Conservation (phyloP, 2,113 vertebrate species). For the Formicarius rufipectus region DNA sequence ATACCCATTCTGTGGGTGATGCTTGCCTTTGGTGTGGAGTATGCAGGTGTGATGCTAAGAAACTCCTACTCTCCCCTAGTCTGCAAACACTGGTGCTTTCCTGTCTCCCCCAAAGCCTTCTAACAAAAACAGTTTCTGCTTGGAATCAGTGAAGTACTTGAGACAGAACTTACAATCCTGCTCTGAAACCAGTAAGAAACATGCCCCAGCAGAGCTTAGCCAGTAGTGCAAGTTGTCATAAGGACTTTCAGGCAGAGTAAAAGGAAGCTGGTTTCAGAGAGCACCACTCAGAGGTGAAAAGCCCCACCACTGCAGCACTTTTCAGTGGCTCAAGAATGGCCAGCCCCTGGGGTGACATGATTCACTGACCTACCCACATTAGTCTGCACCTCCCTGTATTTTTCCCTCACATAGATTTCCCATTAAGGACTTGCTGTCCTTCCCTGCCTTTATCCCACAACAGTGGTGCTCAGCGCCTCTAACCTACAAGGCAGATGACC, state of each 20-base stretch:
- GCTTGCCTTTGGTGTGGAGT: not conserved
- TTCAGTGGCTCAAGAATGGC: not conserved
- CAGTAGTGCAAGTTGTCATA: not conserved
- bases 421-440: not conserved
- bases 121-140: not conserved
- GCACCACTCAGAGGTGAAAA: not conserved
- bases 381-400: not conserved
- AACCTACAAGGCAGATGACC: not conserved
- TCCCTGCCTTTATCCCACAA: not conserved
- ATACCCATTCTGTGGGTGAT: not conserved
- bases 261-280: not conserved
- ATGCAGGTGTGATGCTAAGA: not conserved
- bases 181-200: not conserved
- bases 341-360: not conserved
- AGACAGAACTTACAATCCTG: not conserved
- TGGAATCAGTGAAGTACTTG: not conserved
- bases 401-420: fast-evolving
- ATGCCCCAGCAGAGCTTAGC: not conserved
- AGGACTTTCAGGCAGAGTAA: not conserved
- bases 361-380: not conserved
- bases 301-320: not conserved
- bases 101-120: not conserved
- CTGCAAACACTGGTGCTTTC: not conserved
- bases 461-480: not conserved
- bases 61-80: not conserved